phyloP scores from a whole-genome alignment of 2,113 vertebrate genomes.

The Pluvialis apricaria region DNA sequence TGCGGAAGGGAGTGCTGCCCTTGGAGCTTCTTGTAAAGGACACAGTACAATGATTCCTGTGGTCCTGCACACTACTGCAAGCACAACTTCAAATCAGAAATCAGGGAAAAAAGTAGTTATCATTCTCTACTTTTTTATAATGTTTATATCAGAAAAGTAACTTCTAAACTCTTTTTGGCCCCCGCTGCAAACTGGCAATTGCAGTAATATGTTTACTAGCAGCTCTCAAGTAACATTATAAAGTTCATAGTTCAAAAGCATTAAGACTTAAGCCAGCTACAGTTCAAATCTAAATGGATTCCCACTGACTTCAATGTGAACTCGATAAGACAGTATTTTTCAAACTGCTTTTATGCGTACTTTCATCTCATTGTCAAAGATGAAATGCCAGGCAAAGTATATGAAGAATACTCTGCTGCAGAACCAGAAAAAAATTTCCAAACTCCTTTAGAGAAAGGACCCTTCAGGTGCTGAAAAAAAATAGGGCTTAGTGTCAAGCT shows the following conservation, averaged over 20 bases:
- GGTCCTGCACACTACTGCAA: not conserved
- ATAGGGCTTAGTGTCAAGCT: not conserved
- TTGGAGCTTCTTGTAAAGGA: not conserved
- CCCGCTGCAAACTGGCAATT: not conserved
- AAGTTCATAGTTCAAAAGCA: not conserved
- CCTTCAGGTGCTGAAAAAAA: not conserved
- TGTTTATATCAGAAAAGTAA: not conserved
- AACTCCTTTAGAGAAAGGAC: not conserved
- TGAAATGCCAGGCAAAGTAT: not conserved
- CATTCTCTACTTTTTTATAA: not conserved
- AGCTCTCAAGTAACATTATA: not conserved
- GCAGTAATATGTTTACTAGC: not conserved
- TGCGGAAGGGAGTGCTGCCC: not conserved
- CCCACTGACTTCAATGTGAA: not conserved
- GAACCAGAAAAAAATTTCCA: not conserved
- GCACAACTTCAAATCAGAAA: not conserved
- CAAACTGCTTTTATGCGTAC: not conserved
- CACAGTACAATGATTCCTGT: accelerated
- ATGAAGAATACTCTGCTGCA: not conserved
- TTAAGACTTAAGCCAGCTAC: not conserved
- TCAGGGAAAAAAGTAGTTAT: accelerated
- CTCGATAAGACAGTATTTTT: not conserved
- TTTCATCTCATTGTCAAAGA: not conserved
- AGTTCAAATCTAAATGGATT: not conserved
- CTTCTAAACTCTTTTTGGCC: not conserved